phyloP scores from a whole-genome alignment of 2,797 vertebrate species.

The Cheirogaleus major region DNA sequence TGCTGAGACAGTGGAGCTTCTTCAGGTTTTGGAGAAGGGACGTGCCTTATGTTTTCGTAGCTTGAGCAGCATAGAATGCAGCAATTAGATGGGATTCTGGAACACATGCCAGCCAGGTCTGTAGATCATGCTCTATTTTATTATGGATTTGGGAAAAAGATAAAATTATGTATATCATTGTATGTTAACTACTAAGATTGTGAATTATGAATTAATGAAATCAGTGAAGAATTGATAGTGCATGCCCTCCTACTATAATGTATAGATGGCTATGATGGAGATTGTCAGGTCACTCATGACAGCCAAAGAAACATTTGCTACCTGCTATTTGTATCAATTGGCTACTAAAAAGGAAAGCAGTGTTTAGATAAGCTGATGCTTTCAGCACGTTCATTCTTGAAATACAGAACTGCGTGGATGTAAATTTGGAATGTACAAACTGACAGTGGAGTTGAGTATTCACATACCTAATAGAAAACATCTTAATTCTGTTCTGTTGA shows the following conservation, averaged over 20 bases:
- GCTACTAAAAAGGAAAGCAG: not conserved
- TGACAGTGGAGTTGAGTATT: not conserved
- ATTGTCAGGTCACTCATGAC: not conserved
- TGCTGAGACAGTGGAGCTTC: not conserved
- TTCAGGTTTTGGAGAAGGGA: not conserved
- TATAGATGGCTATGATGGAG: not conserved
- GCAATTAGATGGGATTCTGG: not conserved
- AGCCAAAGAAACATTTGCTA: not conserved
- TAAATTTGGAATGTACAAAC: not conserved
- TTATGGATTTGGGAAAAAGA: conserved; percentile 1
- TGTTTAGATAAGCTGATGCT: not conserved
- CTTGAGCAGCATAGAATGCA: not conserved
- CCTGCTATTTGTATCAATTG: not conserved
- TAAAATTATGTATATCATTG: not conserved
- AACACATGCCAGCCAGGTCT: not conserved
- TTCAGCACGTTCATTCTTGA: not conserved
- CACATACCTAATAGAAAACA: not conserved
- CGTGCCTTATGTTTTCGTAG: not conserved
- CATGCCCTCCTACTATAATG: not conserved
- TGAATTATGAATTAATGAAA: not conserved
- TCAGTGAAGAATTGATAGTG: conserved; percentile 11
- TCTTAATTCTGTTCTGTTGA: not conserved
- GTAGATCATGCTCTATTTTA: not conserved
- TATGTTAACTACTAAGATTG: conserved; percentile 32
- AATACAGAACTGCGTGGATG: not conserved